Evolutionary conservation across 1,140 invertebrate genomes (phyloP).

Genomic region (Eueides isabella): DNA sequence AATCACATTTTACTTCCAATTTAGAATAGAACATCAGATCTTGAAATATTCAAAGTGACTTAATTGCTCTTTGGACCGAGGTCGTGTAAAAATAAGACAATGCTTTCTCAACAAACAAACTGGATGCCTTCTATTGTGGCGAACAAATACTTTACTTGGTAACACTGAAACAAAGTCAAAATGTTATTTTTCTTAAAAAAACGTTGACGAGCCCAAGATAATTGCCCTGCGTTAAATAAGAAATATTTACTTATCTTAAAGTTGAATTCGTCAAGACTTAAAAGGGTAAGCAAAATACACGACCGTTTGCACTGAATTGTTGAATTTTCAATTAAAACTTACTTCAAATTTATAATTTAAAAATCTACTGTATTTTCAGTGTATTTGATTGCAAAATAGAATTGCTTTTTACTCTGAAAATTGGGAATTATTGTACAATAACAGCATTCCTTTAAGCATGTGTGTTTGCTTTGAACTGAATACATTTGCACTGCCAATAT

Average conservation of each 20-base stretch:
- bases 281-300: not conserved
- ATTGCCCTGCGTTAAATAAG: conserved; percentile 15
- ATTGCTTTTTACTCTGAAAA: not conserved
- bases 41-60: conserved; percentile 34
- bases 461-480: not conserved
- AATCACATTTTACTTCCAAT: conserved; percentile 16
- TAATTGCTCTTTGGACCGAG: conserved; percentile 30
- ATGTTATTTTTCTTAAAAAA: conserved; percentile 19
- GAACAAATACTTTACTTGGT: conserved; percentile 29
- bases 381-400: not conserved
- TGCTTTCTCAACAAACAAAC: conserved; percentile 35
- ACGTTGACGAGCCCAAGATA: conserved; percentile 4
- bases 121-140: conserved; percentile 32
- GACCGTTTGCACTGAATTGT: not conserved
- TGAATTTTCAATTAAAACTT: not conserved
- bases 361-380: no score
- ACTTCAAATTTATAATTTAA: not conserved
- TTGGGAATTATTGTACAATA: not conserved
- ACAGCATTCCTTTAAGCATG: not conserved
- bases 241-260: conserved; percentile 1
- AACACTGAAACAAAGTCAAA: conserved; percentile 25
- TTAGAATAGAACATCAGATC: conserved; percentile 16
- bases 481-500: conserved; percentile 5
- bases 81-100: conserved; percentile 39
- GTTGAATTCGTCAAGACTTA: not conserved